A percentile compares a stretch with the other conserved stretches of the same genome.
phyloP scores from a whole-genome alignment of 2,888 invertebrate genomes.

The Tetragonisca angustula region DNA sequence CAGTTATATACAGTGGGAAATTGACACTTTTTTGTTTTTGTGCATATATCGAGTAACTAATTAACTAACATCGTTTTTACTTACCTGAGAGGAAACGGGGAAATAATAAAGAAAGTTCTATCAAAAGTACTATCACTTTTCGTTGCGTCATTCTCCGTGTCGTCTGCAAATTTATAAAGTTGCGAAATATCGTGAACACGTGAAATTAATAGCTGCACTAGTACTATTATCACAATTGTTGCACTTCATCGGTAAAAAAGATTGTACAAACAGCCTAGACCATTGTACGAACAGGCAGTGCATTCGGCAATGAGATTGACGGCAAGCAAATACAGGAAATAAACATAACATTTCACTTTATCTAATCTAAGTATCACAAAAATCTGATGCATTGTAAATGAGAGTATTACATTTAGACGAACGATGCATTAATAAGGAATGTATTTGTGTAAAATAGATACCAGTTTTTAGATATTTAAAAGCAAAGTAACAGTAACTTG shows the following conservation, averaged over 20 bases:
- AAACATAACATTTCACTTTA: conserved; percentile 32
- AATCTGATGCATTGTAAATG: not conserved
- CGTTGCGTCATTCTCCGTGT: conserved; percentile 32
- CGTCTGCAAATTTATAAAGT: conserved; percentile 4
- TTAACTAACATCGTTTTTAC: not conserved
- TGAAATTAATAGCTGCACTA: not conserved
- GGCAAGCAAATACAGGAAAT: not conserved
- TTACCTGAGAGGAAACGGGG: conserved; percentile 48
- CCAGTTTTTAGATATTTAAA: not conserved
- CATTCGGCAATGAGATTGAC: not conserved
- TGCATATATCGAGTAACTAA: not conserved
- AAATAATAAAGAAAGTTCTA: conserved; percentile 31
- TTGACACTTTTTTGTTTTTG: not conserved
- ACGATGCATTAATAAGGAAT: not conserved
- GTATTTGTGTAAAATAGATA: not conserved
- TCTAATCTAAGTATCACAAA: conserved; percentile 48
- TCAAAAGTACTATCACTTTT: conserved; percentile 22
- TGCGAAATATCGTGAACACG: not conserved
- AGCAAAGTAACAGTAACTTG: not conserved
- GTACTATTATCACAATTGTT: not conserved
- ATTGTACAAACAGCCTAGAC: not conserved
- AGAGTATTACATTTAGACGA: not conserved
- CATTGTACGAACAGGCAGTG: not conserved
- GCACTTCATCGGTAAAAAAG: not conserved
- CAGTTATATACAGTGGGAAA: not conserved